Base-by-base conservation (phyloP, 2,888 invertebrate genomes). In the Darwinula stevensoni region DNA sequence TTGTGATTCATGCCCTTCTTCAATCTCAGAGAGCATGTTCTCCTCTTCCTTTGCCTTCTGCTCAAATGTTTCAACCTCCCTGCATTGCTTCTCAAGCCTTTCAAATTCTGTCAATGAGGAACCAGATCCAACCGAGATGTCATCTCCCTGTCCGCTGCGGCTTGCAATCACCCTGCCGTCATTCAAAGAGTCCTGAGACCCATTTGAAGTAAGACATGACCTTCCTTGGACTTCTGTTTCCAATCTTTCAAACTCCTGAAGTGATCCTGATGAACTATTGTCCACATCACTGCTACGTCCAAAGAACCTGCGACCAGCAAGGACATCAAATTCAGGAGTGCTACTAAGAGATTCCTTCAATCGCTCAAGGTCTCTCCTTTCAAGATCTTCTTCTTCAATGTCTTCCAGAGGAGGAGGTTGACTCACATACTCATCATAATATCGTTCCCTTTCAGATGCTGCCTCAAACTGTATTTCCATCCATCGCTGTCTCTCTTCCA, bases 221-320 rank as follows among this genome's bases (percentile, higher is more conserved):
- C n/a, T n/a, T n/a, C n/a, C n/a, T n/a, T n/a, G n/a, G n/a, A n/a
- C n/a, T 2, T 76, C 73, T 41, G 65, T 66, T 51, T 88, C 88
- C 11, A 88, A 54, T 38, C 70, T 70, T 55, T 88, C 88, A 56
- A 88, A 88, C 48, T 88, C 88, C 51, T 82, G 80, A 36, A 88
- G 58, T 4, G 86, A 86, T 39, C 72, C 78, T 50, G 86, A 68
- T 1, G 86, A 86, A 27, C 80, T 62, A 47, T 84, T 80, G 47
- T 88, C 86, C 45, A 75, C 73, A 41, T 86, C 82, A n/a, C 71
- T 66, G 40, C 65, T 62, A 40, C 68, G 66, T 3, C 69, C 65
- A 44, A 78, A 70, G 49, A 72, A 74, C 44, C 72, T 69, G 44
- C 72, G 64, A n/a, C 74, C 66, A 32, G 74, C 67, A 35, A 78